phyloP scores from a whole-genome alignment of 2,888 invertebrate species.

The Augochlorella aurata region DNA sequence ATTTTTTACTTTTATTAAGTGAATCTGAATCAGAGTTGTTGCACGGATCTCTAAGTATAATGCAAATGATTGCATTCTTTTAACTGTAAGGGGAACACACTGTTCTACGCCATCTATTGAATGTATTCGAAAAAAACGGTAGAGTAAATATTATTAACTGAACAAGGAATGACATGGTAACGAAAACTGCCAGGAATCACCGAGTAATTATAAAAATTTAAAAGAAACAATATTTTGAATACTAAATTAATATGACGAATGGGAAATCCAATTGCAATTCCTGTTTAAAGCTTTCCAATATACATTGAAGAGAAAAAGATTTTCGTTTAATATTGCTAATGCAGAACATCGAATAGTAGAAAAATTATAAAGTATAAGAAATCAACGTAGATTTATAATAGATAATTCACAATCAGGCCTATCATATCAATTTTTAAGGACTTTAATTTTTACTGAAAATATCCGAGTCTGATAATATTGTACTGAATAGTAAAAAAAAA shows the following conservation, averaged over 20 bases:
- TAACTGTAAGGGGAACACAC: conserved; percentile 30
- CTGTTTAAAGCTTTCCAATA: conserved; percentile 9
- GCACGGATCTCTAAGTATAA: conserved; percentile 50
- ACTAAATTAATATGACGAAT: conserved; percentile 32
- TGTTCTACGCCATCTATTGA: conserved; percentile 27
- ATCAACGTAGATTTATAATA: conserved; percentile 31
- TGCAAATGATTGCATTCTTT: conserved; percentile 48
- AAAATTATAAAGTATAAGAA: conserved; percentile 5
- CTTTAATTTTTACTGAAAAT: conserved; percentile 45
- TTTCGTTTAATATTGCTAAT: conserved; percentile 2
- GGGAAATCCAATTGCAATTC: conserved; percentile 3
- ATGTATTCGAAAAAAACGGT: conserved; percentile 27
- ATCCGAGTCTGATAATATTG: conserved; percentile 44
- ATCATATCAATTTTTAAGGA: conserved; percentile 55
- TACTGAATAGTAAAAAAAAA: conserved; percentile 32
- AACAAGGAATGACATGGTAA: conserved; percentile 19
- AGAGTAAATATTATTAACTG: conserved; percentile 31
- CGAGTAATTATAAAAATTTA: conserved; percentile 15
- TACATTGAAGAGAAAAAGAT: not conserved
- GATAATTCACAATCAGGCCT: conserved; percentile 48
- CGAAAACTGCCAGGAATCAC: conserved; percentile 47
- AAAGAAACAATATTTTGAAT: conserved; percentile 43
- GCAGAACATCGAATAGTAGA: not conserved
- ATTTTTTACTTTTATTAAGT: conserved; percentile 54
- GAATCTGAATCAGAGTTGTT: conserved; percentile 35